phyloP scores from a whole-genome alignment of 2,888 invertebrate genomes.

The Erebia aethiops region DNA sequence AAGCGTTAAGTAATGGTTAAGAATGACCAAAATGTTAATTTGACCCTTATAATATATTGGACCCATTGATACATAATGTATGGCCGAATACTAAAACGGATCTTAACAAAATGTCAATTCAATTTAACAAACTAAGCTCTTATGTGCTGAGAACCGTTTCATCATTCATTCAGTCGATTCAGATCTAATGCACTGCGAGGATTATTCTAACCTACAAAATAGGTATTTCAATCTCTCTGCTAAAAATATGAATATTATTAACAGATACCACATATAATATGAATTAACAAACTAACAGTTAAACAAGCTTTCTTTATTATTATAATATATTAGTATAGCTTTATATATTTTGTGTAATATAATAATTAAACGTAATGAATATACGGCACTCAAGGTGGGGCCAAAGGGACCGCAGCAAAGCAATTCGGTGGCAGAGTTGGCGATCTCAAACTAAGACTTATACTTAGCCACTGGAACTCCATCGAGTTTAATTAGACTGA shows the following conservation, averaged over 20 bases:
- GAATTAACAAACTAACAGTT: not conserved
- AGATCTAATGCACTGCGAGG: no score
- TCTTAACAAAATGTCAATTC: not conserved
- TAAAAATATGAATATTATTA: not conserved
- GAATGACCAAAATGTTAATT: no score
- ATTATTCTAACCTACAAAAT: no score
- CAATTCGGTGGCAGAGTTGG: constrained; percentile 45
- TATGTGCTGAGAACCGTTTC: not conserved
- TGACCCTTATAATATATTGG: no score
- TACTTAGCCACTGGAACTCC: constrained; percentile 37
- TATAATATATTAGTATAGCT: constrained; percentile 2
- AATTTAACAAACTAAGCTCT: not conserved
- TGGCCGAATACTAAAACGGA: no score
- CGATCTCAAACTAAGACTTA: constrained; percentile 43
- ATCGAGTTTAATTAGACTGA: constrained; percentile 35
- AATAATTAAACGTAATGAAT: constrained; percentile 26
- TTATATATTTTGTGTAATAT: constrained; percentile 31
- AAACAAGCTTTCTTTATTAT: not conserved
- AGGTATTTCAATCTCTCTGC: no score
- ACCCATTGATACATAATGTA: no score
- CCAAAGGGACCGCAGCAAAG: constrained; percentile 44
- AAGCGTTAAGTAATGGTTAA: no score
- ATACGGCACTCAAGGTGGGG: constrained; percentile 45
- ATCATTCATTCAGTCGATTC: not conserved
- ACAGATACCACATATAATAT: not conserved